Percentiles rank a stretch among this genome's conserved stretches.
phyloP scores from a whole-genome alignment of 2,797 vertebrate genomes.

The Sylvilagus floridanus region DNA sequence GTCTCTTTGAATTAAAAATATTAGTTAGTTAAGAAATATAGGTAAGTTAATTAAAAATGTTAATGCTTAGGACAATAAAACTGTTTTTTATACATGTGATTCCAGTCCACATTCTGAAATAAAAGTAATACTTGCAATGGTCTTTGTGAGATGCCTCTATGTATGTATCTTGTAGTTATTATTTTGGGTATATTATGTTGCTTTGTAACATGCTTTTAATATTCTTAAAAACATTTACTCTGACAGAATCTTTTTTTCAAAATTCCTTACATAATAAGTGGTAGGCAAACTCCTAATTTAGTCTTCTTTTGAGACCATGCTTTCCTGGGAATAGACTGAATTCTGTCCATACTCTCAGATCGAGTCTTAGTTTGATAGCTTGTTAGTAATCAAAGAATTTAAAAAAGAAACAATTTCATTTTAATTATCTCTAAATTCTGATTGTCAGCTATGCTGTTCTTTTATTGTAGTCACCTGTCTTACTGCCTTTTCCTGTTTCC shows the following conservation, averaged over 20 bases:
- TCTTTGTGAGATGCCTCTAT: neutral
- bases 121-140: neutral
- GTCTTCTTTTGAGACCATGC: neutral
- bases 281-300: neutral
- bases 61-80: neutral
- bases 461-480: neutral
- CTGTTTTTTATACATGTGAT: neutral
- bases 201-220: neutral
- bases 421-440: neutral
- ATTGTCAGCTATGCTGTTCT: neutral
- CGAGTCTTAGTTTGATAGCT: neutral
- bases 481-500: neutral
- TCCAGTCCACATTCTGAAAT: neutral
- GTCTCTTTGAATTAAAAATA: neutral
- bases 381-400: neutral
- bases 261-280: neutral
- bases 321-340: neutral
- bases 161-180: neutral
- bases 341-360: neutral
- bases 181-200: neutral
- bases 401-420: neutral
- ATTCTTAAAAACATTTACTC: neutral
- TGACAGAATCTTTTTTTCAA: neutral
- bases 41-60: too few relatives aligned
- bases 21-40: too few relatives aligned